Base-by-base conservation (phyloP, 37 sponge, comb jelly and placozoan species). In the Aphrocallistes beatrix region DNA sequence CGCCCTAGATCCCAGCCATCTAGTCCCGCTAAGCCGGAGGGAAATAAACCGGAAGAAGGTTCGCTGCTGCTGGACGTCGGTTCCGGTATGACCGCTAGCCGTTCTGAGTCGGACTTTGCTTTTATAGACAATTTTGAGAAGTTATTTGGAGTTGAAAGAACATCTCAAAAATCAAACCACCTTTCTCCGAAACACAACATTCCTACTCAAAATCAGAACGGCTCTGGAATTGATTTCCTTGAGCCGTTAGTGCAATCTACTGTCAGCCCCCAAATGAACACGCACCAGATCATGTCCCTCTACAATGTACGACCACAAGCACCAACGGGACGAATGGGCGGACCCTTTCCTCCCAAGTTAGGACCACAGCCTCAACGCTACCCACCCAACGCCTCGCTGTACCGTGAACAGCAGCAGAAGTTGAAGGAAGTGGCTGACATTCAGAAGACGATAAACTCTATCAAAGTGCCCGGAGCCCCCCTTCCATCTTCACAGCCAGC, bases 1-100 rank as follows among this genome's bases (percentile, higher is more conserved):
- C 75, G 75, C 75, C 75, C 75, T 3, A 60, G 75, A 13, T 60
- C 75, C 75, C 75, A 60, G 34, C 75, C 75, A 19, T 60, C 75
- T 30, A 60, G 75, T 28, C 75, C 75, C 75, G 17, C n/a, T 13
- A 60, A 21, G 75, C 34, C 34, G 3, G 32, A 3, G 75, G 34
- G 75, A 6, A 13, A 3, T 3, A 13, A 30, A 30, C 3, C 75
- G 34, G 75, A 47, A 21, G 49, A 60, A 30, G 34, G n/a, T 13
- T 60, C 75, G 6, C 75, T 60, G 32, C 34, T 60, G 75, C 75
- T 60, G 25, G 75, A 60, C 34, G n/a, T 60, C 34, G 75, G 75
- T 3, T 25, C 75, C 34, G 75, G 75, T 3, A 60, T 60, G 25
- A 13, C 21, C 34, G 3, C 75, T 19, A 60, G 75, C n/a, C 75